Evolutionary conservation across 2,113 vertebrate genomes (phyloP).

Genomic region (Zapus hudsonius): DNA sequence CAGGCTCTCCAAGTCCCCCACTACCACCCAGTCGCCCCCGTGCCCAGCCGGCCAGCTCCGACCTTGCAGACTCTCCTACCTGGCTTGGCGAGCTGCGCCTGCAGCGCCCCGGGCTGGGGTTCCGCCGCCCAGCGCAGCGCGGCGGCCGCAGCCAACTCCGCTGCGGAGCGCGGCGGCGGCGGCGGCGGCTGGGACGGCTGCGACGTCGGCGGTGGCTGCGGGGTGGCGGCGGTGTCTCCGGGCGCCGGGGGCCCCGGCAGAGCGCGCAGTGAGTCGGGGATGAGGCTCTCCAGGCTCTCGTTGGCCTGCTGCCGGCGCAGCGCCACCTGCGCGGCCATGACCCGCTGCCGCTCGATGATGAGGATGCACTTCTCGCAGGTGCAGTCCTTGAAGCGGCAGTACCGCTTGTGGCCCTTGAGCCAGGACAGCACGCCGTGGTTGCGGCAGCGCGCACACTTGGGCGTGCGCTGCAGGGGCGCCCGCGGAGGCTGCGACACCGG

Average conservation of each 20-base stretch:
- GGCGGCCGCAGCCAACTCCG: slow-evolving; percentile 77
- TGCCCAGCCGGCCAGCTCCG: background rate
- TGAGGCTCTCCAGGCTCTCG: slow-evolving; percentile 96
- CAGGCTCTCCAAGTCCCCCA: background rate
- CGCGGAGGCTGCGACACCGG: slow-evolving; percentile 93
- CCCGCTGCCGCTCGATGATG: slow-evolving; percentile 97
- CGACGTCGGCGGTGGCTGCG: slow-evolving; percentile 49
- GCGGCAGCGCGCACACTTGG: slow-evolving; percentile 96
- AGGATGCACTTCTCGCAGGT: slow-evolving; percentile 98
- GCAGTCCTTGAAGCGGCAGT: slow-evolving; percentile 98
- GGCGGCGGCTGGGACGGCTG: slow-evolving; percentile 58
- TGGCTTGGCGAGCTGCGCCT: slow-evolving; percentile 79
- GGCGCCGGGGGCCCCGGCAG: slow-evolving; percentile 86
- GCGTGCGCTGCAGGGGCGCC: slow-evolving; percentile 94
- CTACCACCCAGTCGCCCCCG: background rate
- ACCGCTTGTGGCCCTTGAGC: slow-evolving; percentile 98
- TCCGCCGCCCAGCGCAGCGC: slow-evolving; percentile 82
- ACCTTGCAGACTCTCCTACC: slow-evolving; percentile 63
- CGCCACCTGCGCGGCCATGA: slow-evolving; percentile 98
- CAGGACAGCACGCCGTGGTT: slow-evolving; percentile 98
- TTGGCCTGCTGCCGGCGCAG: slow-evolving; percentile 96
- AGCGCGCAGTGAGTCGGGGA: slow-evolving; percentile 92
- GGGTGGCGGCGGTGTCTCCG: slow-evolving; percentile 55
- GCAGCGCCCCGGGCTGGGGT: slow-evolving; percentile 69
- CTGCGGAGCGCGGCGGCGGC: slow-evolving; percentile 43